These are phyloP conservation scores for Drosophila cracens DNA, from an alignment of 2,888 invertebrate species.

Conservation along the genomic window DNA sequence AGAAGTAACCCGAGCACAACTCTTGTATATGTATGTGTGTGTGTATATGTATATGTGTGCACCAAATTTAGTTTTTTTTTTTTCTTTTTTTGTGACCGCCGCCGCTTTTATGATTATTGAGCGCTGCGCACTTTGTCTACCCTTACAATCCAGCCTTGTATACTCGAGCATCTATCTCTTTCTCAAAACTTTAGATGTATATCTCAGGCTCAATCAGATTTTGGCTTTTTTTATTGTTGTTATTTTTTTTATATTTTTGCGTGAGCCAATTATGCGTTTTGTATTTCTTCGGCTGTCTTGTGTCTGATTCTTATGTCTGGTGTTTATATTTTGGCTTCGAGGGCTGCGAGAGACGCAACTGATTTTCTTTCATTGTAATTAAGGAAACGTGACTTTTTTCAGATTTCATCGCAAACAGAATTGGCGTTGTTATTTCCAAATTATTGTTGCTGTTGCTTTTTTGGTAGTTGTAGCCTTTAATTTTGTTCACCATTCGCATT, in stretches of 20 bases:
- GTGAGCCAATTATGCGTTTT: slow-evolving; percentile 82
- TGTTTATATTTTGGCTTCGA: slow-evolving; percentile 48
- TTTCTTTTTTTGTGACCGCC: slow-evolving; percentile 43
- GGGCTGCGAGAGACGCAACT: slow-evolving; percentile 39
- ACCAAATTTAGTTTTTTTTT: slow-evolving; percentile 63
- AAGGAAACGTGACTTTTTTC: slow-evolving; percentile 79
- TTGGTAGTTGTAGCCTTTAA: slow-evolving; percentile 51
- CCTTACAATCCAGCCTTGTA: slow-evolving; percentile 21
- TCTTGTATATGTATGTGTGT: slow-evolving; percentile 10
- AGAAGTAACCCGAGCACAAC: slow-evolving; percentile 53
- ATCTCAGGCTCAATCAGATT: slow-evolving; percentile 44
- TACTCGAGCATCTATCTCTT: slow-evolving; percentile 56
- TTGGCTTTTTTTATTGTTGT: slow-evolving; percentile 27
- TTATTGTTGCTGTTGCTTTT: slow-evolving; percentile 29
- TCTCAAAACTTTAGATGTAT: slow-evolving; percentile 69
- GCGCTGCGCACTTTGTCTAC: slow-evolving; percentile 51
- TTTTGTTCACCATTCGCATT: slow-evolving; percentile 65
- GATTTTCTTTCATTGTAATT: slow-evolving; percentile 76
- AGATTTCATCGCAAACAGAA: slow-evolving; percentile 67
- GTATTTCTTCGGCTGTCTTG: slow-evolving; percentile 57
- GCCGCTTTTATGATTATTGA: slow-evolving; percentile 75
- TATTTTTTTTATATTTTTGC: slow-evolving; percentile 64
- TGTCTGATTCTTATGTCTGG: slow-evolving; percentile 48
- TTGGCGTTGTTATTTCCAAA: slow-evolving; percentile 66
- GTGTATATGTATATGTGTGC: slow-evolving; percentile 32